Base-by-base conservation (phyloP, 2,888 invertebrate genomes). In the Dynastes tityus region DNA sequence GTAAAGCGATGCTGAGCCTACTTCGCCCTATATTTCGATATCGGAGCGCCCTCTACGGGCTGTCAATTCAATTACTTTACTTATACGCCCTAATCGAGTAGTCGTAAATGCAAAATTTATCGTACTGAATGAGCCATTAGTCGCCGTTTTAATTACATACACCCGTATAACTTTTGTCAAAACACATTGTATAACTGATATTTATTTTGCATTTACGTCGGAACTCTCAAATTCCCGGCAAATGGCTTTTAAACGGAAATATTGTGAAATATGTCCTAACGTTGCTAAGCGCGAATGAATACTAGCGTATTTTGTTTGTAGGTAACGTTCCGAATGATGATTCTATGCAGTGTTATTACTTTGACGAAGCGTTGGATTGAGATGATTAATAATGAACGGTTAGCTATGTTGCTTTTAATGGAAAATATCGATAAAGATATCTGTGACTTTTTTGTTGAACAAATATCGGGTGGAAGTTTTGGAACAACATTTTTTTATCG, bases 51-150 rank as follows among this genome's bases (percentile, higher is more conserved):
- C 45, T 49, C 67, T 49, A 67, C 67, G 67, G 73, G 58, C 27
- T 61, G 58, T 73, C 73, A 51, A 73, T 73, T 73, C 73, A 73
- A 73, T 73, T 73, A 58, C 58, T 58, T 73, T 73, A 73, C 73
- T 73, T 73, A 73, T 73, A 58, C 73, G 73, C 73, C 73, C 73
- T 73, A 73, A 73, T 73, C 73, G 73, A 73, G 58, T 73, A 73
- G 73, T 73, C 73, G 73, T 73, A 73, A 73, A 73, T 58, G 58
- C 58, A 16, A 73, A 73, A 71, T 71, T 71, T 71, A 71, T 71
- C 71, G 71, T 58, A 11, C 58, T 37, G 71, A 71, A 71, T 58
- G 55, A 58, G 40, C 58, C 73, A 58, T 73, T 73, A 73, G 37
- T 73, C 73, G 58, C 58, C 73, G 73, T 73, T 73, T 73, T 73